Conservation (phyloP, 2,797 vertebrate genomes). For the Enteromius trimaculatus region DNA sequence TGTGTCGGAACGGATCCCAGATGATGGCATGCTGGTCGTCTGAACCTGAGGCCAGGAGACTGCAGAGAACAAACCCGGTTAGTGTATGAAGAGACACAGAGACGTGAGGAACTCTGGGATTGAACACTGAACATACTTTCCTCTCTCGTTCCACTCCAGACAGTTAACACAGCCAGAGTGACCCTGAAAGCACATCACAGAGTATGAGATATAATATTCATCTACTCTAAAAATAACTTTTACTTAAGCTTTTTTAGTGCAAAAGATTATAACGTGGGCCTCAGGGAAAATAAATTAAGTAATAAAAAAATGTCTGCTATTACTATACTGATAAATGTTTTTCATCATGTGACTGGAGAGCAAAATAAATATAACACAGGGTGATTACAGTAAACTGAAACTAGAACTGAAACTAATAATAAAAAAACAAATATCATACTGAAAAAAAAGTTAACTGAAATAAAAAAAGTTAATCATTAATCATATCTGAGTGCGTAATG, state of each 20-base stretch:
- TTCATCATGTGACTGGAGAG: too few species aligned
- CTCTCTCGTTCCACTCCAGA: conserved; percentile 97
- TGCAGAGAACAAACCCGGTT: conserved; percentile 60
- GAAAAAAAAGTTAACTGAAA: too few species aligned
- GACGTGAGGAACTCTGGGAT: not conserved
- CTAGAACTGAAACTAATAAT: too few species aligned
- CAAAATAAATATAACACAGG: too few species aligned
- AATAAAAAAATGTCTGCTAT: not conserved
- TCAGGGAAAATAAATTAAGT: not conserved
- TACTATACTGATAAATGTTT: too few species aligned
- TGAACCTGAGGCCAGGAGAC: conserved; percentile 95
- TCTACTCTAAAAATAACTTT: not conserved
- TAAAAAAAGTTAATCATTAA: too few species aligned
- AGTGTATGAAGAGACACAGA: not conserved
- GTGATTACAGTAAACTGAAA: too few species aligned
- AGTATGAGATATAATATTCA: not conserved
- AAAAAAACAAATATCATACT: too few species aligned
- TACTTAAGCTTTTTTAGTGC: not conserved
- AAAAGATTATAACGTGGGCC: not conserved
- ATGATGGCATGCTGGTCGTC: conserved; percentile 98
- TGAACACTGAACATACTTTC: conserved; percentile 88
- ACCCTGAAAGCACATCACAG: conserved; percentile 78
- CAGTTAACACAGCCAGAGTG: conserved; percentile 99
- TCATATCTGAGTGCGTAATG: too few species aligned
- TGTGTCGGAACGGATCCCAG: conserved; percentile 97